Conservation (phyloP, 2,797 vertebrate genomes). For the Netta rufina region DNA sequence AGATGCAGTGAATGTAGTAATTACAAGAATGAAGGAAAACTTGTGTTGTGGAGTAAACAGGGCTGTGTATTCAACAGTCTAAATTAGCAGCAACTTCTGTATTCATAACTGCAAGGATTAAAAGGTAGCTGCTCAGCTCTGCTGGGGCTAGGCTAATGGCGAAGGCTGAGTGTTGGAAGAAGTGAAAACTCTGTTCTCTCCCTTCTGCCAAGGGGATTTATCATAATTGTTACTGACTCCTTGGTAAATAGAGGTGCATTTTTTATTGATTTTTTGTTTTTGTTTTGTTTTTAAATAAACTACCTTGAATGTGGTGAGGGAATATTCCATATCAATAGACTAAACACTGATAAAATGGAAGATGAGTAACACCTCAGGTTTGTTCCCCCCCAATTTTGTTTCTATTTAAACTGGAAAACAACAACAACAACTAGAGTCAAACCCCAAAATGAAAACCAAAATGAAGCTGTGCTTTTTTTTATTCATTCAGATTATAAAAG, state of each 20-base stretch:
- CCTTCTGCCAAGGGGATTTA: background rate
- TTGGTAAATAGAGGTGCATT: background rate
- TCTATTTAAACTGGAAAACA: background rate
- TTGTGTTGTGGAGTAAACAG: background rate
- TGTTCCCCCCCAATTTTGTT: background rate
- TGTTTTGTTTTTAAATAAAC: background rate
- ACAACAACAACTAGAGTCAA: background rate
- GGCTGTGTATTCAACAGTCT: background rate
- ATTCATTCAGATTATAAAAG: background rate
- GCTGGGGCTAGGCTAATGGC: background rate
- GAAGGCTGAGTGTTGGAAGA: background rate
- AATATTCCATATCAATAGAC: background rate
- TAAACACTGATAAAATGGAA: background rate
- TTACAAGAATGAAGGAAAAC: background rate
- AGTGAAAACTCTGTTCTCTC: background rate
- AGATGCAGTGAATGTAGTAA: background rate
- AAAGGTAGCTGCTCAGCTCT: background rate
- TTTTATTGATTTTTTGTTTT: background rate
- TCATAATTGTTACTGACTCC: background rate
- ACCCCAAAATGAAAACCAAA: background rate
- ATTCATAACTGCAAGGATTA: background rate
- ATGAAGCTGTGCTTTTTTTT: background rate
- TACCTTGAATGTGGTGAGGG: background rate
- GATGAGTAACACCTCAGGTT: background rate
- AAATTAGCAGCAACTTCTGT: background rate